These are phyloP conservation scores for Pristionchus japonicus DNA, from an alignment of 2,888 invertebrate genomes.

Conservation along the genomic window DNA sequence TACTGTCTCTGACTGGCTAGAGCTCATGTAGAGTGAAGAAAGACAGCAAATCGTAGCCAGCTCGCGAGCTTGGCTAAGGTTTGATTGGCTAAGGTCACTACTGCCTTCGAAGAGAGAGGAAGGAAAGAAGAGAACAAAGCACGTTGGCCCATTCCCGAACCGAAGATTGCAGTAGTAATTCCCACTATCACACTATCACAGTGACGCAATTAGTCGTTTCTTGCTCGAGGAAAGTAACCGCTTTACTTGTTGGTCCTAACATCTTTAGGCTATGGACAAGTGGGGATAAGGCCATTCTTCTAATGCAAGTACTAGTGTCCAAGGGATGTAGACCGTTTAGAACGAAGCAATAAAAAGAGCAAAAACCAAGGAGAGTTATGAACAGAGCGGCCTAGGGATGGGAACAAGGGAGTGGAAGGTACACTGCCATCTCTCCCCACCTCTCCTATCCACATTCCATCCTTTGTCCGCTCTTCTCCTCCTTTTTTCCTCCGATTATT, in stretches of 20 bases:
- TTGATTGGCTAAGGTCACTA: background rate
- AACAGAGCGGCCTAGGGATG: background rate
- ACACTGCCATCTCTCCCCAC: background rate
- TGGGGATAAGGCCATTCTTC: too few species aligned
- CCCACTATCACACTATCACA: background rate
- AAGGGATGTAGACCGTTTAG: background rate
- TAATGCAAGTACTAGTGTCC: too few species aligned
- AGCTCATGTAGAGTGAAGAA: background rate
- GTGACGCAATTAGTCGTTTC: background rate
- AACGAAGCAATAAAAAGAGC: background rate
- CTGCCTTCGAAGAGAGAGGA: background rate
- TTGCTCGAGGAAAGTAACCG: background rate
- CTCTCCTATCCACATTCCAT: background rate
- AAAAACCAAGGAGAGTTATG: background rate
- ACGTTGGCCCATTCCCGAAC: background rate
- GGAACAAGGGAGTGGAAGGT: background rate
- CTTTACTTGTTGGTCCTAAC: background rate
- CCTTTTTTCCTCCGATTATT: slow-evolving; percentile 11
- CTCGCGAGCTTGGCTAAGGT: background rate
- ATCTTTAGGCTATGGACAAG: background rate
- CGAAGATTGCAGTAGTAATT: background rate
- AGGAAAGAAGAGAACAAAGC: background rate
- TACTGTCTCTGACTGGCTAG: background rate
- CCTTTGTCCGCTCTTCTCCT: background rate
- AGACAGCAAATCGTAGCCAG: background rate